Base-by-base conservation (phyloP, 2,113 vertebrate species). In the Tupaia chinensis region DNA sequence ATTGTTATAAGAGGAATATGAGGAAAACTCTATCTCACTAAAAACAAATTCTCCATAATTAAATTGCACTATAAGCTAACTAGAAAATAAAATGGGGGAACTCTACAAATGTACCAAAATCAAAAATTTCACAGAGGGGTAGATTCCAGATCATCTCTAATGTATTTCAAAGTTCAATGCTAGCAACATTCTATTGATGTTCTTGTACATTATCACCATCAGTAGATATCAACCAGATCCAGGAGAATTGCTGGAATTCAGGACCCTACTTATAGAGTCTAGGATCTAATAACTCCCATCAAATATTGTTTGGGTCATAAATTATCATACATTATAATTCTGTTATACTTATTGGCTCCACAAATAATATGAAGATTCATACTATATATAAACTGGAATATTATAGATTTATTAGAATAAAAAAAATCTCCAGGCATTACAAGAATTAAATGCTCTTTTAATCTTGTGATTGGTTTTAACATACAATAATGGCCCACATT, bases 381-480 rank as follows among this genome's bases (percentile, higher is more conserved):
- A 16, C 63, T 80, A 56, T 25, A 56, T 53, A 65, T 76, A 87
- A 91, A 63, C 4, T 34, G 29, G 63, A 87, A 80, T 27, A 88
- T 54, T 66, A 92, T 0, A 80, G 20, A 69, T n/a, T 63, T 3
- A 27, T 3, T 65, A 63, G 76, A 91, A 83, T 76, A 27, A 61
- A 76, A 44, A 78, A 78, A 91, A 17, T 80, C 16, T 5, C 58
- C 10, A 94, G 78, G 7, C 12, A 84, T 4, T 70, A 5, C 4
- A 80, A 96, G 60, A 96, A 90, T 56, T 44, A 84, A 85, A 69
- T 70, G 22, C 23, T 94, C 23, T 79, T 93, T 92, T 66, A 78
- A 93, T 74, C 13, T 44, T 70, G 23, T 15, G 27, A 34, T 87
- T 95, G 54, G 23, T 56, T 78, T 91, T 74, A 81, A 12, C 81